Evolutionary conservation across 1,140 invertebrate species (phyloP).

Genomic region (Lasioglossum albipes): DNA sequence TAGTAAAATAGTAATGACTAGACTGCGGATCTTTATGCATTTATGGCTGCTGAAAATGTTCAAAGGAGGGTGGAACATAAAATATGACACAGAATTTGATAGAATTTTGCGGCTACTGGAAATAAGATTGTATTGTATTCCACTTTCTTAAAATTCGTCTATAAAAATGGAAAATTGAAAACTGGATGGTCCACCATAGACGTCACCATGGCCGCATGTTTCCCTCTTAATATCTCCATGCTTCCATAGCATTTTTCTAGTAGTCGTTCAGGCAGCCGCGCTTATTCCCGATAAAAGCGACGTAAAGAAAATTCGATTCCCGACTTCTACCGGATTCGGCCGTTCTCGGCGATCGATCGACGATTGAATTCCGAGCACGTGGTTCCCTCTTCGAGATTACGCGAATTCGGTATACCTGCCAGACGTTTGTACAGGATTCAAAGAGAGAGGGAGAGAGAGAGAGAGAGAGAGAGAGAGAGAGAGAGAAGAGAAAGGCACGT

Average conservation of each 20-base stretch:
- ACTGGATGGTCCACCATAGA: too few species aligned
- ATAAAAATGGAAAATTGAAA: too few species aligned
- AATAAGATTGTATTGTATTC: too few species aligned
- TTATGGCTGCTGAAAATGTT: too few species aligned
- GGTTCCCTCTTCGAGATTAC: neutral
- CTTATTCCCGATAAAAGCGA: neutral
- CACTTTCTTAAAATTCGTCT: too few species aligned
- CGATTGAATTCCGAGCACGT: constrained; percentile 6
- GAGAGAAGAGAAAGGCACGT: neutral
- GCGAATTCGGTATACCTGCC: neutral
- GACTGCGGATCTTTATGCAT: too few species aligned
- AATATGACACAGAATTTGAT: too few species aligned
- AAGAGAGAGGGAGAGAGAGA: neutral
- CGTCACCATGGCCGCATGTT: neutral
- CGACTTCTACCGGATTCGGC: neutral
- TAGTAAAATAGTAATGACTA: too few species aligned
- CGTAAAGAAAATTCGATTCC: neutral
- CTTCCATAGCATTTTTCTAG: neutral
- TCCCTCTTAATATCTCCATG: neutral
- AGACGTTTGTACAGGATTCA: constrained; percentile 3
- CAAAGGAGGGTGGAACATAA: too few species aligned
- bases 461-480: too few species aligned
- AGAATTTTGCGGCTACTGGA: too few species aligned
- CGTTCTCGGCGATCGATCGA: neutral
- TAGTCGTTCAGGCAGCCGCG: neutral